Base-by-base conservation (phyloP, 2,113 vertebrate species). In the Opisthocomus hoazin region DNA sequence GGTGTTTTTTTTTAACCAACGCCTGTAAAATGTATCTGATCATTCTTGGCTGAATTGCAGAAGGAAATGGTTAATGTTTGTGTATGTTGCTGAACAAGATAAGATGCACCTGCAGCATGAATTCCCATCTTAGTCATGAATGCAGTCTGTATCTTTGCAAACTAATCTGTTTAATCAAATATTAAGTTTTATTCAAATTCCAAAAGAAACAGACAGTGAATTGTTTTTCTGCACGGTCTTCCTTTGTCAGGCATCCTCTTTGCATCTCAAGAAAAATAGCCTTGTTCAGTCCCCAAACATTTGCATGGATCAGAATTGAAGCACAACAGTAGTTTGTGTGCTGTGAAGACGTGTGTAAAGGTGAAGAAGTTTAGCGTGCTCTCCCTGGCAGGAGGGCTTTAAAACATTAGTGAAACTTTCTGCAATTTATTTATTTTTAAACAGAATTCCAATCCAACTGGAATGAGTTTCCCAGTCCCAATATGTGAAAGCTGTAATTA, bases 191-290 rank as follows among this genome's bases (percentile, higher is more conserved):
- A 99, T 98, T 98, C 98, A 98, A 98, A 98, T 98, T 90, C 80
- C 80, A 56, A 97, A 98, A 98, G 98, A 98, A 98, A 98, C 98
- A 98, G 97, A 95, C 97, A 98, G 97, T 93, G 97, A 98, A 97
- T 98, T 98, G 98, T 98, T 97, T 98, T 97, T 89, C 97, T 97
- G 93, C 95, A 19, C 74, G 97, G 93, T 97, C 97, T 97, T 98
- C 97, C 98, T 98, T 96, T 98, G 98, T 98, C 98, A 94, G 74
- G 91, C 97, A 97, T 96, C 97, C 95, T 98, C 96, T 99, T 99
- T 99, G 98, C 98, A 99, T 99, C 98, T 98, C 98, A 98, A 98
- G 98, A 98, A 98, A 98, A 98, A 98, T 97, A 98, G 98, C 98
- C 98, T 98, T 96, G 97, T 98, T 94, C 95, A 95, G 94, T 96